A percentile compares a stretch with the other conserved stretches of the same genome.
Evolutionary conservation across 2,113 vertebrate species (phyloP).

Genomic region (Lamprologus speciosus): DNA sequence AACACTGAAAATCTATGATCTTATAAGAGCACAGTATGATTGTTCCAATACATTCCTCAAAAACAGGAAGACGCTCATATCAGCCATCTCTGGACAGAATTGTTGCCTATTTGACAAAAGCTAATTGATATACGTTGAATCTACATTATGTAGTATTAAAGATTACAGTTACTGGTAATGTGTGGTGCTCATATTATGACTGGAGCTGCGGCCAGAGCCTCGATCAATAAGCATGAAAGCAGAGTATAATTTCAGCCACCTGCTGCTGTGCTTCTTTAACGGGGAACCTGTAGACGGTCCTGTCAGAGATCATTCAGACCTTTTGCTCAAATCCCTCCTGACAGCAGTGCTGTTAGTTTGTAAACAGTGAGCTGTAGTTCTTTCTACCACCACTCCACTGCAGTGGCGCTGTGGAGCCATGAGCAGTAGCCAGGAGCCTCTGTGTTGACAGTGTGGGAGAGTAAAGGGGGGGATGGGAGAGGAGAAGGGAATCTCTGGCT

Average conservation of each 20-base stretch:
- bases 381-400: background rate
- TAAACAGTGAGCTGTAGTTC: slow-evolving; percentile 42
- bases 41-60: background rate
- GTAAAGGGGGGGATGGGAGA: slow-evolving; percentile 2
- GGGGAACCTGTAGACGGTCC: background rate
- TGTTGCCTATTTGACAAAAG: background rate
- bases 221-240: background rate
- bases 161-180: background rate
- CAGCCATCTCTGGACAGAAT: background rate
- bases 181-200: background rate
- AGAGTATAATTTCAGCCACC: background rate
- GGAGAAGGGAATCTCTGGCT: slow-evolving; percentile 41
- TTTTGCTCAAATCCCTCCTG: background rate
- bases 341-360: slow-evolving; percentile 8
- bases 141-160: background rate
- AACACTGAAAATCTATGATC: background rate
- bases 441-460: slow-evolving; percentile 40
- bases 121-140: too few relatives aligned
- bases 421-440: background rate
- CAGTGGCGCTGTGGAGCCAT: slow-evolving; percentile 52
- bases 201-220: background rate
- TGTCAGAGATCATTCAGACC: background rate
- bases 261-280: background rate
- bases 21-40: background rate
- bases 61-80: background rate